Percentiles rank a stretch among this genome's conserved stretches.
phyloP scores from a whole-genome alignment of 2,797 vertebrate genomes.

The Ispidina picta region DNA sequence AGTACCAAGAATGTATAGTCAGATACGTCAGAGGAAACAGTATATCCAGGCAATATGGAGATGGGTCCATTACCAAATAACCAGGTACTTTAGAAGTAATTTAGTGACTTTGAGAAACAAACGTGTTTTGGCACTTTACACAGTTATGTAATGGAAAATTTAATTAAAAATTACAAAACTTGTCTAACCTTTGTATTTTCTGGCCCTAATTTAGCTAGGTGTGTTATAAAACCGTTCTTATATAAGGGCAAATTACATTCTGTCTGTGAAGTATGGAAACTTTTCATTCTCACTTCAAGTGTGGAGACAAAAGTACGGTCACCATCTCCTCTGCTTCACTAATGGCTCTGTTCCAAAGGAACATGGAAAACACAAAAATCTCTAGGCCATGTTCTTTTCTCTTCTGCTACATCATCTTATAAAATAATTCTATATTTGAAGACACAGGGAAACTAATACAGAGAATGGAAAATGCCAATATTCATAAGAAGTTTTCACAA shows the following conservation, averaged over 20 bases:
- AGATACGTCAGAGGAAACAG: not conserved
- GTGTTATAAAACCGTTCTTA: not conserved
- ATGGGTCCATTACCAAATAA: not conserved
- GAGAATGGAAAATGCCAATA: not conserved
- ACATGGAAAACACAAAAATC: not conserved
- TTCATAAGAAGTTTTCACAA: not conserved
- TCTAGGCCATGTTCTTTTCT: not conserved
- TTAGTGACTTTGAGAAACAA: not conserved
- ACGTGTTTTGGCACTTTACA: not conserved
- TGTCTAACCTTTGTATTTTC: not conserved
- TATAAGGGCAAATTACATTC: not conserved
- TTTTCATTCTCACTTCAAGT: not conserved
- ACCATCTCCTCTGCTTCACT: not conserved
- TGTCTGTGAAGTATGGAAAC: not conserved
- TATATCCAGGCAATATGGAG: not conserved
- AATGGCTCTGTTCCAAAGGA: not conserved
- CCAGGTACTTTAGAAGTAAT: not conserved
- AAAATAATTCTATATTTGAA: not conserved
- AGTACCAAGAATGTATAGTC: not conserved
- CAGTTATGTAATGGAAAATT: not conserved
- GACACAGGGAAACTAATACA: not conserved
- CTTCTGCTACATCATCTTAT: not conserved
- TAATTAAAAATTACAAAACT: conserved; percentile 33
- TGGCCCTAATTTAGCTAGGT: not conserved
- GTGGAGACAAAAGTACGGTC: not conserved